Conservation (phyloP, 2,797 vertebrate genomes). For the Artibeus jamaicensis region DNA sequence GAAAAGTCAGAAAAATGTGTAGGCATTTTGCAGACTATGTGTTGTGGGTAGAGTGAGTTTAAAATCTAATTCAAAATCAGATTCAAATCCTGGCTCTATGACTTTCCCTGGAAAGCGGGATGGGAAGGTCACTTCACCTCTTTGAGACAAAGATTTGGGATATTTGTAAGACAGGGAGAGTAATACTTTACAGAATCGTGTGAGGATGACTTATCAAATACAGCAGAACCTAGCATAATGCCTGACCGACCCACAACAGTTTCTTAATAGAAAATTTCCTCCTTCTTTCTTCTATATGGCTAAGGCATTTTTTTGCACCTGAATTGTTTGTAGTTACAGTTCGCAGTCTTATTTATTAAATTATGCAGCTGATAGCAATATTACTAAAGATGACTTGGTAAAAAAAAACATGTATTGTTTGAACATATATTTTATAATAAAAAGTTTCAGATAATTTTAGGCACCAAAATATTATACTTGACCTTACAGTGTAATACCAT, state of each 20-base stretch:
- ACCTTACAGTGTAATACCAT: neutral
- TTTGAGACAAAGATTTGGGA: neutral
- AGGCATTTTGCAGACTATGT: neutral
- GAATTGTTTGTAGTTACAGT: neutral
- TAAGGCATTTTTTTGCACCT: neutral
- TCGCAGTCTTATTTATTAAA: neutral
- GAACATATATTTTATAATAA: neutral
- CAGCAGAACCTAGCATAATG: neutral
- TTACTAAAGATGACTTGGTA: neutral
- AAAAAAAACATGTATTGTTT: neutral
- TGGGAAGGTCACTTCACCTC: neutral
- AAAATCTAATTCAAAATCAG: neutral
- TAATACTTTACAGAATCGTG: neutral
- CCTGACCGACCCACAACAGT: neutral
- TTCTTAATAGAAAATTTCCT: neutral
- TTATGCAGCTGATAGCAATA: neutral
- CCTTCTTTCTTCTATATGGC: neutral
- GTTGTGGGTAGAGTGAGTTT: neutral
- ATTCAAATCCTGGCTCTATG: neutral
- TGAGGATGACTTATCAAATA: neutral
- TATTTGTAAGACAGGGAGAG: neutral
- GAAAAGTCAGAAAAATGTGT: neutral
- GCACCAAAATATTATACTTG: neutral
- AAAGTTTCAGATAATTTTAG: slow-evolving; percentile 2
- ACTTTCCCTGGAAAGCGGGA: neutral